phyloP scores from a whole-genome alignment of 2,113 vertebrate species.

The Ochotona curzoniae region DNA sequence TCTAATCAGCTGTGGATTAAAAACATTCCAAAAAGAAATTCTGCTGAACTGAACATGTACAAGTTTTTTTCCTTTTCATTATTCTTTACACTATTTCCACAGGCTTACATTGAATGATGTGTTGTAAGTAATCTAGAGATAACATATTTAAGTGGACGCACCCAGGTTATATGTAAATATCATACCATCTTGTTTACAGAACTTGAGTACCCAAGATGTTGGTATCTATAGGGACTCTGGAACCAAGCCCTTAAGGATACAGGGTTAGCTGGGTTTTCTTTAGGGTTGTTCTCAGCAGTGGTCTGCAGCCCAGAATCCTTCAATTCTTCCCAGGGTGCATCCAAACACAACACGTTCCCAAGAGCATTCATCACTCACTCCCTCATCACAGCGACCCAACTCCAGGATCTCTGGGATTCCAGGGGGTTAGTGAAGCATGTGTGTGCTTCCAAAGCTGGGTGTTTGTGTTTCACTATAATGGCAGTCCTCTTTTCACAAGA shows the following conservation, averaged over 20 bases:
- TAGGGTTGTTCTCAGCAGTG: accelerated
- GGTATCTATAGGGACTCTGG: no score
- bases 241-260: no score
- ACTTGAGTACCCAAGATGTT: not conserved
- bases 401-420: not conserved
- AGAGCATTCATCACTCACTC: not conserved
- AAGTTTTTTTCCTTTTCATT: not conserved
- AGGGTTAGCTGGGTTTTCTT: no score
- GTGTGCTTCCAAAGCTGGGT: not conserved
- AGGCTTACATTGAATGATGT: not conserved
- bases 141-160: not conserved
- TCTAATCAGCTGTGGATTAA: not conserved
- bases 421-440: accelerated
- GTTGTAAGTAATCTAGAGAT: no score
- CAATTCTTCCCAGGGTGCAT: not conserved
- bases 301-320: not conserved
- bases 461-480: not conserved
- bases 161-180: not conserved
- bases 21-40: not conserved
- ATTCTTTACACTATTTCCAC: not conserved
- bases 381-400: not conserved
- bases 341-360: not conserved
- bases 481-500: not conserved
- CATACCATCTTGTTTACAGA: not conserved
- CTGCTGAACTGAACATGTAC: not conserved